Evolutionary conservation across 2,797 vertebrate genomes (phyloP), one percentile per base, ranked within the genome.

Genomic region (Bucorvus abyssinicus): DNA sequence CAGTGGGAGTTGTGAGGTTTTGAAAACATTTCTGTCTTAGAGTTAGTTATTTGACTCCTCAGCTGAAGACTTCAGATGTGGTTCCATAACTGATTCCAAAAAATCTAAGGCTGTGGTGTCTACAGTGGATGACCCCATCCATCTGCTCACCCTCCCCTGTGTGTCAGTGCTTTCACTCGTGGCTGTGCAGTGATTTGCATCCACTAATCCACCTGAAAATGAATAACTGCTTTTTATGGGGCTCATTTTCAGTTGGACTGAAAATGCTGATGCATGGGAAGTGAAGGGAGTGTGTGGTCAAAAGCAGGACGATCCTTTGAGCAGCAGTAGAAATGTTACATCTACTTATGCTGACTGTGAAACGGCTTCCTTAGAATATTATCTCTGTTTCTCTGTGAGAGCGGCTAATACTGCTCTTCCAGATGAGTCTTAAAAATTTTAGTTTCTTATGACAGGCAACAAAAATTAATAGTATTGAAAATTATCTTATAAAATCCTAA

Each of bases 401-500:
- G 17, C 23, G 87, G 38, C 32, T 11, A 47, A 32, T 52, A 68
- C 24, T 30, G 22, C 26, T 79, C 47, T 59, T 87, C 52, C 30
- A 70, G 49, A 45, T 9, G 71, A 64, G 40, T 10, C 36, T 71
- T 50, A 65, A 69, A 78, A 69, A 53, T 10, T 24, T 29, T 17
- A 12, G 26, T 50, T 64, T 71, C 44, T 84, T 69, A 59, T 0
- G 1, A 65, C 9, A 6, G 17, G 27, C 17, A 90, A 69, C 8
- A 61, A 90, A 84, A 95, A 76, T 32, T 13, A 74, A 55, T 8
- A 45, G 42, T 40, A 93, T 81, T 93, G 65, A 92, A 77, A 92
- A 89, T 36, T 2, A 42, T 53, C 29, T 68, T 74, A 22, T 7
- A 53, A 14, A 3, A 80, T 32, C 38, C 68, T 34, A 74, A 93